Base-by-base conservation (phyloP, 2,797 vertebrate species). In the Neosalanx taihuensis region DNA sequence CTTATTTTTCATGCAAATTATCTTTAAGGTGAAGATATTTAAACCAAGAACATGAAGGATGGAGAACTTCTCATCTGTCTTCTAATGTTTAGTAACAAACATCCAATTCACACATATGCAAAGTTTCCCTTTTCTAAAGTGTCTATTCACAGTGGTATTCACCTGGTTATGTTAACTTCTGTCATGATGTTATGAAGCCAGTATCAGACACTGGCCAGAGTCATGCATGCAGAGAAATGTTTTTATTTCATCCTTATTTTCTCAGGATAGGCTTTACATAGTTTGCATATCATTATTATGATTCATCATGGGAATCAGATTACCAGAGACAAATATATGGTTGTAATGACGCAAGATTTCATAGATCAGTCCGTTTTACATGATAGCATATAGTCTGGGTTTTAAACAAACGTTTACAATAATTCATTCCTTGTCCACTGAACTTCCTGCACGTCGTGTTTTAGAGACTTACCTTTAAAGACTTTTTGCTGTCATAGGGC, bases 161-260 rank as follows among this genome's bases (percentile, higher is more conserved):
- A 46, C 74, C 70, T 75, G 73, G 77, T 77, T 76, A 72, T 69
- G 71, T 74, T 65, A 49, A 10, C 73, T 70, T 79, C 61, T 83
- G 76, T 41, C 12, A 41, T 41, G 67, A 70, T 81, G 73, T 71
- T 0, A 17, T 77, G 58, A 80, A 9, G 67, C 51, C 10, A 23
- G 64, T 23, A 33, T 26, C 5, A 56, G 31, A 46, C 62, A 29
- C 69, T 72, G 71, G 41, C 13, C 0, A 20, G 56, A 70, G 31
- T 15, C 49, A 63, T 12, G 13, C 65, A 12, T 10, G 31, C n/a
- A 71, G 59, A 33, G 31, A 53, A 12, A 56, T 35, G 35, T 26
- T 26, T 26, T 26, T 26, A 26, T 26, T 26, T 6, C 23, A 6
- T 57, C 2, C 6, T n/a, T 7, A 7, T 57, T 23, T 57, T 57